Evolutionary conservation across 2,888 invertebrate genomes (phyloP), one percentile per base, ranked within the genome.

Genomic region (Gnatocerus cornutus): DNA sequence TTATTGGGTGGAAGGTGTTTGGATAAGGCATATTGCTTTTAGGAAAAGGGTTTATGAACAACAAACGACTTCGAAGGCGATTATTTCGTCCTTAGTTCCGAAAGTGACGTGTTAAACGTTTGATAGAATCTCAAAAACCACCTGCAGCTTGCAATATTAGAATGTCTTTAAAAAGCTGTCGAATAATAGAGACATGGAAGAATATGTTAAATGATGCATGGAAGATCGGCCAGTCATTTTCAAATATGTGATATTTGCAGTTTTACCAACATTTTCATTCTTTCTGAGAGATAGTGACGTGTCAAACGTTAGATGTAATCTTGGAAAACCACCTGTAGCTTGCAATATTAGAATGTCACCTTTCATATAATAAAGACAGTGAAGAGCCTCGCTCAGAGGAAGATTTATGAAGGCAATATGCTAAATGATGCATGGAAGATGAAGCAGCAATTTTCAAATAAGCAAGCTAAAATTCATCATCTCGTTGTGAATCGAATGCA

Each of bases 1-100:
- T 72, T 68, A 68, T 59, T 65, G 37, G 50, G 45, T 9, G 48
- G 56, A 70, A 68, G 72, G 55, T 74, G 74, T 76, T 76, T 73
- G 73, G 70, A 59, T 71, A 74, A 64, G 65, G 67, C 63, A 64
- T 64, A 69, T 71, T 69, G 66, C 53, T 43, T 43, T 64, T 64
- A 4, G 21, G 50, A 10, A 46, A 65, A 56, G 65, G 55, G 66
- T 63, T 63, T 52, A 41, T n/a, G 52, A 46, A 46, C 43, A 48
- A 37, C 33, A 16, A 55, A 41, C 37, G 55, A 14, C 39, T 55
- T 55, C 9, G 14, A 21, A 55, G 55, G 39, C 37, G 55, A 55
- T 55, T 55, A 53, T 30, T 37, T 53, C 27, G n/a, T 21, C 2
- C 21, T 21, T 21, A 21, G 21, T 21, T 21, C 1, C n/a, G 9